Percentiles rank a stretch among this genome's conserved stretches.
Evolutionary conservation across 2,888 invertebrate species (phyloP).

Genomic region (Peribatodes rhomboidaria): DNA sequence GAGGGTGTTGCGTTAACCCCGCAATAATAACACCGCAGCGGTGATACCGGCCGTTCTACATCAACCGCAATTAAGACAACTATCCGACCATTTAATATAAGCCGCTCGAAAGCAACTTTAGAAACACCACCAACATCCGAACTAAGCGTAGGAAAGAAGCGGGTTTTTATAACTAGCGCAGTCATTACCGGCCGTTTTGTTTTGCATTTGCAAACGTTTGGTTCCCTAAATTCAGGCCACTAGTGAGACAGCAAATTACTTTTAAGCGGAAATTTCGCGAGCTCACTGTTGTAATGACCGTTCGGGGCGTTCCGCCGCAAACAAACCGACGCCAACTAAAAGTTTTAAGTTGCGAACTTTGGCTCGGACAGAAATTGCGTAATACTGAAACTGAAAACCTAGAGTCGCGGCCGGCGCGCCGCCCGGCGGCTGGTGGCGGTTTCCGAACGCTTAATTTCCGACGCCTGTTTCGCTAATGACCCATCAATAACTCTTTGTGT

Average conservation of each 20-base stretch:
- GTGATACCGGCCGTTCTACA: conserved; percentile 37
- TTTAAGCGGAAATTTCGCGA: conserved; percentile 68
- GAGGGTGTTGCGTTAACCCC: conserved; percentile 18
- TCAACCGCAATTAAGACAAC: conserved; percentile 48
- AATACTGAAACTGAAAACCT: conserved; percentile 47
- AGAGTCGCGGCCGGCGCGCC: conserved; percentile 8
- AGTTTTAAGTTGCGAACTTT: conserved; percentile 73
- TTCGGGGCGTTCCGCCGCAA: conserved; percentile 61
- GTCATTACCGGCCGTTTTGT: conserved; percentile 74
- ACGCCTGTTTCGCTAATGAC: conserved; percentile 47
- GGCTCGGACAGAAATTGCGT: conserved; percentile 61
- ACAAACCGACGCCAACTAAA: conserved; percentile 75
- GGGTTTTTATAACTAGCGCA: conserved; percentile 67
- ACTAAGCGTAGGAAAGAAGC: conserved; percentile 51
- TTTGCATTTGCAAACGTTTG: conserved; percentile 71
- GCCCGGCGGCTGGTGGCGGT: conserved; percentile 25
- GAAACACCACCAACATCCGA: conserved; percentile 45
- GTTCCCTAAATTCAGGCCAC: conserved; percentile 60
- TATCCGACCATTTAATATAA: conserved; percentile 48
- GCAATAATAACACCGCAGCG: conserved; percentile 37
- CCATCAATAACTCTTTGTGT: conserved; percentile 49
- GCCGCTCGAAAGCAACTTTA: conserved; percentile 46
- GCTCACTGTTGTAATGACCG: conserved; percentile 77
- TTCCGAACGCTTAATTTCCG: conserved; percentile 46
- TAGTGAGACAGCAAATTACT: conserved; percentile 82